phyloP scores from a whole-genome alignment of 2,113 vertebrate species.

The Myotis yumanensis region DNA sequence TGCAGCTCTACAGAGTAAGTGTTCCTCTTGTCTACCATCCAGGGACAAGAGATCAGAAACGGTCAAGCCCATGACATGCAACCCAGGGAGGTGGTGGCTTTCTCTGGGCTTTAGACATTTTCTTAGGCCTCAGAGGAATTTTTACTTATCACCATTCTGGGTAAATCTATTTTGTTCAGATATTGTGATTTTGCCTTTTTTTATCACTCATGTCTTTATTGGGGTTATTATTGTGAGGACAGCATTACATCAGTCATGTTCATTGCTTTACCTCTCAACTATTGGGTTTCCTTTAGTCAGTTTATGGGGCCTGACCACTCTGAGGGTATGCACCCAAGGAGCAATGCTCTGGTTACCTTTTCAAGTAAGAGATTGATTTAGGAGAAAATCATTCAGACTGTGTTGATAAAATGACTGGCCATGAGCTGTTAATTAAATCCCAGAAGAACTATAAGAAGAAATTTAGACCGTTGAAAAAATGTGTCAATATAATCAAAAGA shows the following conservation, averaged over 20 bases:
- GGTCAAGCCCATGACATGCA: neutral
- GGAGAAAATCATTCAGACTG: neutral
- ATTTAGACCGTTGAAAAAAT: neutral
- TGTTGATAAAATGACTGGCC: neutral
- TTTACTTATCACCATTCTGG: neutral
- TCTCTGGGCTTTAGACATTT: neutral
- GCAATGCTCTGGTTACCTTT: neutral
- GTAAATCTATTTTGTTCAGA: neutral
- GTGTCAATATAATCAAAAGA: neutral
- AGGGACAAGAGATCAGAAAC: neutral
- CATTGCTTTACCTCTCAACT: neutral
- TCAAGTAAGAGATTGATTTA: neutral
- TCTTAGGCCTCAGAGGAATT: neutral
- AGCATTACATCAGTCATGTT: neutral
- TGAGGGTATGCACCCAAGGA: neutral
- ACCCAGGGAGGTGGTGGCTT: neutral
- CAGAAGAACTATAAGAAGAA: neutral
- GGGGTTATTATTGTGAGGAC: neutral
- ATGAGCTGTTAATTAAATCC: neutral
- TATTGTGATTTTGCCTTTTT: neutral
- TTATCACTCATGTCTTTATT: neutral
- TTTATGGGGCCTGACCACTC: neutral
- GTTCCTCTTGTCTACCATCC: neutral
- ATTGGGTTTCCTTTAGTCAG: neutral
- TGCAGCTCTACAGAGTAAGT: slow-evolving; percentile 77